Base-by-base conservation (phyloP, 2,888 invertebrate species). In the Hyposoter dolosus region DNA sequence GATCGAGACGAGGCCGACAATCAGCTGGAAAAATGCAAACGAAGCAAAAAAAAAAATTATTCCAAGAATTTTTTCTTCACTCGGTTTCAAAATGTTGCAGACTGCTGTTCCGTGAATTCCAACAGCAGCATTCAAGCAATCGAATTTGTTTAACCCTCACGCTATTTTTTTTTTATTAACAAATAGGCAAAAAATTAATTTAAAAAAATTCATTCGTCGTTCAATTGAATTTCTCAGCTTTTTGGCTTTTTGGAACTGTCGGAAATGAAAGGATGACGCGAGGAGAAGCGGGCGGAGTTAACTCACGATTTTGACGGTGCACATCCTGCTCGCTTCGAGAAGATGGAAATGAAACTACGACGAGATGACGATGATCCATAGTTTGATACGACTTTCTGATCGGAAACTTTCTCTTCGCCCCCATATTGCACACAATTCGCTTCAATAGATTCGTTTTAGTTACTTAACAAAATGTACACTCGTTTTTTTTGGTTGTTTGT, bases 231-330 rank as follows among this genome's bases (percentile, higher is more conserved):
- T 28, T 28, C 28, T 3, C 1, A 28, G 1, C 28, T 28, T 28
- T 28, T 28, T 28, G 28, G 28, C 28, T 28, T 32, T 19, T 19
- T 0, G 6, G 19, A 56, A 72, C 40, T 6, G 6, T 7, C 35
- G 60, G 1, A 72, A 72, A 35, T 35, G 35, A 77, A 69, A 83
- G 35, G 23, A 66, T n/a, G 15, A 66, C 47, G 66, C 28, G 47
- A n/a, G 43, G 40, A 50, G 63, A 32, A 72, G 53, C 10, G 74
- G 47, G n/a, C 72, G 9, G 35, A 85, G 43, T 40, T 40, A 80
- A 65, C 91, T 92, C 87, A 92, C 92, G 65, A 90, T 86, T 77
- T 86, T 86, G 71, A 88, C 88, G 84, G 83, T 84, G 69, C 77
- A 83, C 91, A 91, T 90, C 86, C 78, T 91, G 89, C 87, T 90